These are phyloP conservation scores for Charaxes varanes DNA, from an alignment of 1,140 invertebrate genomes.

Conservation along the genomic window DNA sequence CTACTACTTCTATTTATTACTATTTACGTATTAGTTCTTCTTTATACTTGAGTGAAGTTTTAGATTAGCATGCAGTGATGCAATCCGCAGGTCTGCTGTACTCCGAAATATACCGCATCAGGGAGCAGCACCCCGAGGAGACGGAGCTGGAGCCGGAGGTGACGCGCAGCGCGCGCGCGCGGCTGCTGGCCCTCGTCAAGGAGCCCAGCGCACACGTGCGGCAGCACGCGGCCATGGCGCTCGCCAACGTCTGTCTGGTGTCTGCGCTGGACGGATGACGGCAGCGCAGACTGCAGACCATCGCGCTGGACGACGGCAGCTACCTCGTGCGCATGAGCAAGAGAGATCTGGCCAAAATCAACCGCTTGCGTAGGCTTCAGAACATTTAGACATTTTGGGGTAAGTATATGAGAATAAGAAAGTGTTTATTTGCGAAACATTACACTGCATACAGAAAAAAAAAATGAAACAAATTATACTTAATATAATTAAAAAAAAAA, in stretches of 20 bases:
- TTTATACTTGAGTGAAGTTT: no score
- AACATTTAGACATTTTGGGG: background rate
- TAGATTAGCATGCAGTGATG: no score
- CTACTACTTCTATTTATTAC: no score
- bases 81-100: conserved; percentile 64
- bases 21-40: no score
- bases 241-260: conserved; percentile 61
- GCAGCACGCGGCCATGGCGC: conserved; percentile 75
- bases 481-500: no score
- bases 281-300: conserved; percentile 9
- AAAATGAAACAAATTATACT: no score
- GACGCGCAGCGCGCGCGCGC: conserved; percentile 36
- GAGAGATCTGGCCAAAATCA: conserved; percentile 2
- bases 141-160: conserved; percentile 45
- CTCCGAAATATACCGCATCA: conserved; percentile 45
- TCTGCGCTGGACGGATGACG: conserved; percentile 14
- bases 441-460: no score
- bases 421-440: no score
- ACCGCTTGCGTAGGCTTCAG: conserved; percentile 6
- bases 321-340: conserved; percentile 3
- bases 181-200: conserved; percentile 77
- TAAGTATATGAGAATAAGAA: no score
- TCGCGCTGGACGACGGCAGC: conserved; percentile 1
- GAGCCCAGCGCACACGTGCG: conserved; percentile 76
- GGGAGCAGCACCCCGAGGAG: conserved; percentile 35